These are phyloP conservation scores for Euspilapteryx auroguttella DNA, from an alignment of 2,888 invertebrate genomes.

Conservation along the genomic window DNA sequence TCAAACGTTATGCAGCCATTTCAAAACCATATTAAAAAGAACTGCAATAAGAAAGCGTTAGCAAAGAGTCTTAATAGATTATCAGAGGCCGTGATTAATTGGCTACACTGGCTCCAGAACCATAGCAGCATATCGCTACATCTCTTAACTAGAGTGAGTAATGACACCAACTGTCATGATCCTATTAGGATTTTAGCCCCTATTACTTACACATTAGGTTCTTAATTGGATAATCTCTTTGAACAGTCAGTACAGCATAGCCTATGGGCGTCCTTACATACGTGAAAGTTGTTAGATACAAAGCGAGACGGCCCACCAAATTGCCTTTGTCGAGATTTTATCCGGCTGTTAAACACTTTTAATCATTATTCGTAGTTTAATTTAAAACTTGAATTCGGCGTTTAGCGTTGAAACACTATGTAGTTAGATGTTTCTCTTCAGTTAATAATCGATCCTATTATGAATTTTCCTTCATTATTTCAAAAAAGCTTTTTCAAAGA, in stretches of 20 bases:
- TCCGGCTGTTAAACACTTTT: slow-evolving; percentile 57
- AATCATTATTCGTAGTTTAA: slow-evolving; percentile 37
- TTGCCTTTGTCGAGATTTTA: slow-evolving; percentile 60
- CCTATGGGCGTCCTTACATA: slow-evolving; percentile 31
- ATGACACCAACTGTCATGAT: neutral
- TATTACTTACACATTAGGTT: neutral
- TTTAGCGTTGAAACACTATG: too few species aligned
- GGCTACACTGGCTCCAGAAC: neutral
- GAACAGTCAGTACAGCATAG: neutral
- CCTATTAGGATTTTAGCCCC: neutral
- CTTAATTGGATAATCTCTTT: neutral
- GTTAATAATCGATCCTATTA: too few species aligned
- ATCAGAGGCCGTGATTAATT: neutral
- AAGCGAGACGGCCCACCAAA: slow-evolving; percentile 57
- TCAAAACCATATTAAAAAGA: too few species aligned
- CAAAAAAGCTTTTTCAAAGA: too few species aligned
- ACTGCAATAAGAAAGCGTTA: neutral
- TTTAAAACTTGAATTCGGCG: too few species aligned
- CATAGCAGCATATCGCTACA: neutral
- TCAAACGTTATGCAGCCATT: too few species aligned
- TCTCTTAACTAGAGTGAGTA: neutral
- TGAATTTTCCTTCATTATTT: too few species aligned
- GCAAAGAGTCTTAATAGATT: neutral
- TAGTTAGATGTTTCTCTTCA: too few species aligned
- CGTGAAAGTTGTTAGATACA: slow-evolving; percentile 43